Percentiles rank a stretch among this genome's conserved stretches.
These are phyloP conservation scores for Caenorhabditis sulstoni DNA, from an alignment of 2,888 invertebrate species.

Conservation along the genomic window DNA sequence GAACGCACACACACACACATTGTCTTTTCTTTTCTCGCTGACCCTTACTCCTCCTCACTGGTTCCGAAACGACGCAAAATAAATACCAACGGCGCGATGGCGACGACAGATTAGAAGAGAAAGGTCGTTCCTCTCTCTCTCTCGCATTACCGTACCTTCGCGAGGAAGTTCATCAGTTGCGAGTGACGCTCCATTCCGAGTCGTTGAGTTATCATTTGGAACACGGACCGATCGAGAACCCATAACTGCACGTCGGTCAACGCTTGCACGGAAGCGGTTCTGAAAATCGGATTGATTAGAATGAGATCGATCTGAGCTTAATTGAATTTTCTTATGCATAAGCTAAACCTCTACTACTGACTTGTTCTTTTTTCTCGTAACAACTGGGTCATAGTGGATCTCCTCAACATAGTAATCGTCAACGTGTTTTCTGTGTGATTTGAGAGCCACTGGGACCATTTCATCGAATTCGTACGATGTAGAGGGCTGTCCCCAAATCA, in stretches of 20 bases:
- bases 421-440: constrained; percentile 49
- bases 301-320: no score
- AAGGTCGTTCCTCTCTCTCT: neutral
- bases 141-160: constrained; percentile 68
- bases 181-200: constrained; percentile 90
- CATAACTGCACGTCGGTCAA: constrained; percentile 90
- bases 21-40: constrained; percentile 1
- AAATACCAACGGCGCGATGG: constrained; percentile 21
- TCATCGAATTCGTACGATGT: constrained; percentile 53
- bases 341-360: constrained; percentile 14
- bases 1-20: constrained; percentile 10
- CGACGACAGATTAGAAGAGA: constrained; percentile 5
- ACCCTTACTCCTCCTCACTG: constrained; percentile 1
- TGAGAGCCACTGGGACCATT: constrained; percentile 42
- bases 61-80: constrained; percentile 30
- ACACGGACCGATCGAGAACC: constrained; percentile 91
- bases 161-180: constrained; percentile 89
- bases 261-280: constrained; percentile 83
- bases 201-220: constrained; percentile 92
- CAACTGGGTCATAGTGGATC: constrained; percentile 43
- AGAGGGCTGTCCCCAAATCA: constrained; percentile 54
- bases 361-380: constrained; percentile 35
- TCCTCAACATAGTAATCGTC: constrained; percentile 57
- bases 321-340: neutral
- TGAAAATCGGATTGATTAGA: constrained; percentile 38